Conservation (phyloP, 2,113 vertebrate species). For the Nibea albiflora region DNA sequence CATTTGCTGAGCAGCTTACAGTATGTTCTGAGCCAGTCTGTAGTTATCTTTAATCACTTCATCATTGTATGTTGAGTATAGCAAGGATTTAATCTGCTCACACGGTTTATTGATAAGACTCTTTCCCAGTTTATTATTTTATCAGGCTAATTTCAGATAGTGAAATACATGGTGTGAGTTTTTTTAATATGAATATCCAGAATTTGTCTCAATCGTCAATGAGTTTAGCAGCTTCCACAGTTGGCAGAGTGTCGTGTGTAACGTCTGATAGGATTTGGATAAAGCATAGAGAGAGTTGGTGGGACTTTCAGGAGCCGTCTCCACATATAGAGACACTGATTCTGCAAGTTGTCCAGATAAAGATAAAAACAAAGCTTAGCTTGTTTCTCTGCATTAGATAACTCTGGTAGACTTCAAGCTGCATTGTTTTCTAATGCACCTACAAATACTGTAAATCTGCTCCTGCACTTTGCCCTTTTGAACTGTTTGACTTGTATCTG, state of each 20-base stretch:
- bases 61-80: conserved; percentile 59
- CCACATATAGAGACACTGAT: conserved; percentile 62
- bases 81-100: conserved; percentile 32
- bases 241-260: conserved; percentile 8
- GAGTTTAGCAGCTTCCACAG: background rate
- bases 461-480: conserved; percentile 48
- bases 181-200: background rate
- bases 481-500: conserved; percentile 34
- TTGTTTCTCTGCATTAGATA: conserved; percentile 46
- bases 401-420: conserved; percentile 42
- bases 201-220: background rate
- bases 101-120: conserved; percentile 17
- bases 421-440: conserved; percentile 55
- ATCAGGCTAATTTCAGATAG: conserved; percentile 17
- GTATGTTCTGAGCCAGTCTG: conserved; percentile 16
- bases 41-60: conserved; percentile 52
- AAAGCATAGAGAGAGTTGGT: conserved; percentile 27
- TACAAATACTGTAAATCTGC: conserved; percentile 37
- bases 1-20: conserved; percentile 44
- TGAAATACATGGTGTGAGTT: background rate
- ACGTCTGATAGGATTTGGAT: conserved; percentile 61
- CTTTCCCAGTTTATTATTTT: conserved; percentile 14
- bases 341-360: conserved; percentile 59
- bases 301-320: conserved; percentile 71
- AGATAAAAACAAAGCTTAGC: conserved; percentile 41